Base-by-base conservation (phyloP, 2,113 vertebrate species). In the Thoracochromis brauschi region DNA sequence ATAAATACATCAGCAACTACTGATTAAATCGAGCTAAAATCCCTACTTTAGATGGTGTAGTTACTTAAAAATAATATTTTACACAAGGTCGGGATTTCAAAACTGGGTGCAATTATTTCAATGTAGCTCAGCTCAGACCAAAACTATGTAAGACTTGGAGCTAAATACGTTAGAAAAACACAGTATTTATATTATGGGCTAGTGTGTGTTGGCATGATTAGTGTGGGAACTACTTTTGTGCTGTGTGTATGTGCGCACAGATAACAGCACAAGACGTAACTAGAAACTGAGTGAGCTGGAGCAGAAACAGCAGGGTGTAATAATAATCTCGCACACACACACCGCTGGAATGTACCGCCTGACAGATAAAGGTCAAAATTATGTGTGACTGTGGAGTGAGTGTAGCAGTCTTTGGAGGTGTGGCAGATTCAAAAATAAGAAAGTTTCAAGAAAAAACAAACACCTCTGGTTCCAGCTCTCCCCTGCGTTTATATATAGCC, bases 401-500 rank as follows among this genome's bases (percentile, higher is more conserved):
- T 12, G 45, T 78, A 17, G 29, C 79, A 85, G 86, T 80, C 79
- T 88, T 85, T 83, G 58, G 54, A 87, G 88, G 85, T 88, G 89
- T 85, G 90, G 49, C 29, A 26, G 26, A 21, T 38, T n/a, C 53
- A 54, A 75, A 40, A 68, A n/a, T 33, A 80, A 80, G 35, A 42
- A 51, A 16, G 4, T 53, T 71, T 63, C 24, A 58, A 38, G 7
- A 42, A 85, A 49, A 87, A 58, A 54, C 54, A 91, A 97, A 96
- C 81, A 99, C 99, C 91, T 99, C 98, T 17, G 98, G 98, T 53
- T 99, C 97, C 94, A 96, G 94, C 40, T 99, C 99, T 86, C 97
- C 98, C 38, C 98, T 97, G 45, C 98, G 97, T 93, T 98, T 99
- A 89, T 99, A 99, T 87, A 99, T 97, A 26, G 98, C 93, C 94